Conservation (phyloP, 2,113 vertebrate species). For the Hemichromis elongatus region DNA sequence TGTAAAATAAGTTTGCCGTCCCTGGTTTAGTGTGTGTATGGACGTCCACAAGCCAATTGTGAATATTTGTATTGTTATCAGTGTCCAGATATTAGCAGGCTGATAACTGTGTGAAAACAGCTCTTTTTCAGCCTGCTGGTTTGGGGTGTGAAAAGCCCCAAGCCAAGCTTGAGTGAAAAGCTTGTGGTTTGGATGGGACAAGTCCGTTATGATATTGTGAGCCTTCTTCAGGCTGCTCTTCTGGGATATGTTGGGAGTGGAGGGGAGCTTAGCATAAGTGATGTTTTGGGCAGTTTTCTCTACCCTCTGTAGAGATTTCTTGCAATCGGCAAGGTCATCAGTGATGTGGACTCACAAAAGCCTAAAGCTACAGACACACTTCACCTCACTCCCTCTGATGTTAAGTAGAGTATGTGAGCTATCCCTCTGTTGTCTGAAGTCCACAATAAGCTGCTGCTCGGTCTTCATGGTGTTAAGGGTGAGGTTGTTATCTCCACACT, state of each 20-base stretch:
- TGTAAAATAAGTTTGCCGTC: not conserved
- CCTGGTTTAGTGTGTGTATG: not conserved
- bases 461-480: not conserved
- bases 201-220: not conserved
- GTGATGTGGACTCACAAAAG: not conserved
- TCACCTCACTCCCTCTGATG: fast-evolving
- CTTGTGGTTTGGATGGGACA: not conserved
- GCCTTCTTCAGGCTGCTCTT: not conserved
- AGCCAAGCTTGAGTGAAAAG: no score
- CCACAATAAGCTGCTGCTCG: not conserved
- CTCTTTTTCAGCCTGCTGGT: no score
- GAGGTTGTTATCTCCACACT: not conserved
- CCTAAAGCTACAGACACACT: not conserved
- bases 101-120: no score
- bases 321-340: no score
- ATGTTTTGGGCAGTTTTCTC: no score
- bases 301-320: no score
- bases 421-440: not conserved
- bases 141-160: no score
- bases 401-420: not conserved
- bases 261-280: not conserved
- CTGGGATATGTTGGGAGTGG: not conserved
- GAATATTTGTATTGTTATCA: no score
- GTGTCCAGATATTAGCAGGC: no score
- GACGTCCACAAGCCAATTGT: no score